Evolutionary conservation across 2,113 vertebrate genomes (phyloP).

Genomic region (Ranitomeya imitator): DNA sequence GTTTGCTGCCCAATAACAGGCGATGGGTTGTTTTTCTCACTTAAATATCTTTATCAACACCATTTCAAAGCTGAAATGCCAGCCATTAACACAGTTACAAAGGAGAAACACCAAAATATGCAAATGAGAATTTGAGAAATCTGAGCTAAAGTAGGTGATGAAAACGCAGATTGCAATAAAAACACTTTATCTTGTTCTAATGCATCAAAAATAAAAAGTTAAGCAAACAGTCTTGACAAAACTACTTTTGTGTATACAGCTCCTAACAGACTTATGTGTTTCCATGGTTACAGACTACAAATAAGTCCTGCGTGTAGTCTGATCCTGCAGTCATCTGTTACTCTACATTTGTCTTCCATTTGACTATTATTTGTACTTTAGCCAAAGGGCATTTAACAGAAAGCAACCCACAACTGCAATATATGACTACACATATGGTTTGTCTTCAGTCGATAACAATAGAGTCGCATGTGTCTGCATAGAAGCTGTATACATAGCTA

Average conservation of each 20-base stretch:
- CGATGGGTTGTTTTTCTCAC: neutral
- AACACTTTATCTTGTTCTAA: neutral
- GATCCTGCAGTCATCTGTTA: neutral
- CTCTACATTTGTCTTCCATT: too few species aligned
- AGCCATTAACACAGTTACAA: neutral
- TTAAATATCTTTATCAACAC: constrained; percentile 8
- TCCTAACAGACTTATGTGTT: neutral
- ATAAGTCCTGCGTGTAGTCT: neutral
- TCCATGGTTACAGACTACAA: neutral
- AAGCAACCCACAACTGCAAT: too few species aligned
- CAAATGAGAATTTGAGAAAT: neutral
- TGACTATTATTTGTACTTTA: too few species aligned
- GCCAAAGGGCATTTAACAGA: too few species aligned
- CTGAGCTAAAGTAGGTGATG: neutral
- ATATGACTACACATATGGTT: too few species aligned
- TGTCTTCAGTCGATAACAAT: too few species aligned
- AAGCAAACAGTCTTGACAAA: neutral
- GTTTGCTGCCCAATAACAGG: constrained; percentile 11
- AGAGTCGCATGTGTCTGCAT: too few species aligned
- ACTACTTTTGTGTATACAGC: neutral
- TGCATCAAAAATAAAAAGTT: neutral
- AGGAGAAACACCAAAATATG: neutral
- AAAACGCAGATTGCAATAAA: neutral
- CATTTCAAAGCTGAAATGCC: neutral
- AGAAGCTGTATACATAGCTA: too few species aligned